phyloP scores from a whole-genome alignment of 92 coral and sea anemone genomes.

The Diadumene lineata region DNA sequence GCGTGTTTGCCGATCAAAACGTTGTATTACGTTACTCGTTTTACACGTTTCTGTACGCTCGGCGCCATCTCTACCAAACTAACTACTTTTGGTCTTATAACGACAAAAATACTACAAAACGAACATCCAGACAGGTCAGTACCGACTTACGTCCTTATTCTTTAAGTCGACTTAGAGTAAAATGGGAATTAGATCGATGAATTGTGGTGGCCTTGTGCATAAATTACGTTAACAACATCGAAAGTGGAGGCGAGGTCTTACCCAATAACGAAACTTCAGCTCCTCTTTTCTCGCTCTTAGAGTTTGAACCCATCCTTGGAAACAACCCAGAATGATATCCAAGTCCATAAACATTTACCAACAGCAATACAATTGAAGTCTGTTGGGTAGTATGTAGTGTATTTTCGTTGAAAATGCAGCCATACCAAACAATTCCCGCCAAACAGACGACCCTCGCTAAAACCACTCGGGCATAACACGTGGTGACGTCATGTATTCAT shows the following conservation, averaged over 20 bases:
- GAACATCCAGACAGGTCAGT: not conserved
- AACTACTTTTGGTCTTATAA: not conserved
- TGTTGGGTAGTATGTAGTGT: constrained; percentile 28
- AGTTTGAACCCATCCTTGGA: constrained; percentile 77
- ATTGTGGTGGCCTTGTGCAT: constrained; percentile 49
- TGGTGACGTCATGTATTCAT: constrained; percentile 39
- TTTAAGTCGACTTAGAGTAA: not conserved
- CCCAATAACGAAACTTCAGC: constrained; percentile 69
- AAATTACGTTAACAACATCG: constrained; percentile 77
- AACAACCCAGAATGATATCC: constrained; percentile 41
- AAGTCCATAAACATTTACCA: constrained; percentile 43
- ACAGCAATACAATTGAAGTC: constrained; percentile 26
- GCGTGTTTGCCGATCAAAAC: not conserved
- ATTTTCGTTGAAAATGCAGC: constrained; percentile 54
- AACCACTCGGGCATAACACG: constrained; percentile 43
- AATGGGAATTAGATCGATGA: not conserved
- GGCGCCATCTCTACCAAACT: constrained; percentile 25
- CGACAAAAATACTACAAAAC: not conserved
- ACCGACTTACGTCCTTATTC: not conserved
- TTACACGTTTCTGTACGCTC: constrained; percentile 23
- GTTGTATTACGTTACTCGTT: constrained; percentile 33
- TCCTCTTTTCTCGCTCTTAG: constrained; percentile 74
- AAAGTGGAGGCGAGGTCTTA: constrained; percentile 81
- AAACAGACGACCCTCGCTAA: constrained; percentile 65
- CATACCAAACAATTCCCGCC: constrained; percentile 84